phyloP scores from a whole-genome alignment of 35 echinoderm and acorn worm genomes.

The Ophiothrix spiculata region DNA sequence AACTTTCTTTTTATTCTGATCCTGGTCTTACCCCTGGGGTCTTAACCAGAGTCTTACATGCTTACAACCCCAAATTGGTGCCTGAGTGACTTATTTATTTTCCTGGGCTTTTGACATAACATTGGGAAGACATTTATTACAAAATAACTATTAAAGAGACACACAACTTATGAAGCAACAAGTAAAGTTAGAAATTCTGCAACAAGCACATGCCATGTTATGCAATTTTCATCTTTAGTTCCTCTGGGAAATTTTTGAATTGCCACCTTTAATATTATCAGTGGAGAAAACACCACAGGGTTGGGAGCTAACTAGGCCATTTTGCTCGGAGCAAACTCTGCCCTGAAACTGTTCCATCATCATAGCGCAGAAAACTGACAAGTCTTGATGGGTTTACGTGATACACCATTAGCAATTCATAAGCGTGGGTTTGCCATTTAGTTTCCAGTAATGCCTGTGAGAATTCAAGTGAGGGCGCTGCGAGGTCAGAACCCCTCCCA shows the following conservation, averaged over 20 bases:
- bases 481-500: not conserved
- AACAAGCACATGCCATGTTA: too few relatives aligned
- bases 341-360: not conserved
- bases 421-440: conserved; percentile 7
- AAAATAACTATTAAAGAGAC: too few relatives aligned
- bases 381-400: not conserved
- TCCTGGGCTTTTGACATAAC: too few relatives aligned
- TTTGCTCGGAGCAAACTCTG: not conserved
- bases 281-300: not conserved
- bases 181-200: too few relatives aligned
- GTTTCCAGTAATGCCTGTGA: not conserved
- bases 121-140: too few relatives aligned
- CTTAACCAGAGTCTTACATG: too few relatives aligned
- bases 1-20: too few relatives aligned
- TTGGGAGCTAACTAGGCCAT: not conserved
- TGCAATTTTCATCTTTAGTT: too few relatives aligned
- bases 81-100: too few relatives aligned
- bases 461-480: not conserved
- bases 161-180: too few relatives aligned
- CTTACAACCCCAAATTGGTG: too few relatives aligned
- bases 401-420: conserved; percentile 5
- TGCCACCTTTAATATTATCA: not conserved
- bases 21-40: too few relatives aligned
- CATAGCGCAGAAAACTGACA: not conserved
- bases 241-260: not conserved